Evolutionary conservation across 1,140 invertebrate genomes (phyloP), one percentile per base, ranked within the genome.

Genomic region (Brachionus rotundiformis): DNA sequence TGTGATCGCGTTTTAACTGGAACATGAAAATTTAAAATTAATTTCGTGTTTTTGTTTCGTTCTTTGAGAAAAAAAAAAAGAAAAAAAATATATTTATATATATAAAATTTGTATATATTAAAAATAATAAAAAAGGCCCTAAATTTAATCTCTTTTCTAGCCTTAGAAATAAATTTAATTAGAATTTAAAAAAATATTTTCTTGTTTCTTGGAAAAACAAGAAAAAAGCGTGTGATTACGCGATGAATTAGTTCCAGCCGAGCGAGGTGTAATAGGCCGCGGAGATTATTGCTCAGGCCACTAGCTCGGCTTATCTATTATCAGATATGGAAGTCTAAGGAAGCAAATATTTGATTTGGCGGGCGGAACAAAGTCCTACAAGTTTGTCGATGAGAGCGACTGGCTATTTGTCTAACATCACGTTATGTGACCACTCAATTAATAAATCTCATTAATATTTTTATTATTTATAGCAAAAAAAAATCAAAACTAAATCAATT

Each of bases 381-480:
- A 36, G 16, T 31, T 36, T 25, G 13, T 8, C 61, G 61, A 63
- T 63, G 63, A 68, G 63, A 68, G 33, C 16, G 31, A 36, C 16
- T 19, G 27, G 16, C 16, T 68, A 36, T 68, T 68, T 68, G 29
- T 68, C 33, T 36, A 68, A 36, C 33, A 68, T 68, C 29, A 68
- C 63, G 63, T 68, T 68, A 68, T 68, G 63, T 68, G 63, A 68
- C 63, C 63, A 68, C n/a, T 68, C 63, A 36, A 68, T 68, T 68
- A 68, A 68, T 68, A 33, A 36, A 36, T 68, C 63, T 68, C 63
- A 68, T 68, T 68, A 68, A 68, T 68, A 16, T 68, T 68, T 68
- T 68, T 33, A 36, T 19, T 68, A 36, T 68, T 68, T 19, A 27
- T 68, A n/a, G n/a, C n/a, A n/a, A n/a, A n/a, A n/a, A n/a, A n/a